Conservation (phyloP, 2,113 vertebrate species). For the Hemibagrus wyckioides region DNA sequence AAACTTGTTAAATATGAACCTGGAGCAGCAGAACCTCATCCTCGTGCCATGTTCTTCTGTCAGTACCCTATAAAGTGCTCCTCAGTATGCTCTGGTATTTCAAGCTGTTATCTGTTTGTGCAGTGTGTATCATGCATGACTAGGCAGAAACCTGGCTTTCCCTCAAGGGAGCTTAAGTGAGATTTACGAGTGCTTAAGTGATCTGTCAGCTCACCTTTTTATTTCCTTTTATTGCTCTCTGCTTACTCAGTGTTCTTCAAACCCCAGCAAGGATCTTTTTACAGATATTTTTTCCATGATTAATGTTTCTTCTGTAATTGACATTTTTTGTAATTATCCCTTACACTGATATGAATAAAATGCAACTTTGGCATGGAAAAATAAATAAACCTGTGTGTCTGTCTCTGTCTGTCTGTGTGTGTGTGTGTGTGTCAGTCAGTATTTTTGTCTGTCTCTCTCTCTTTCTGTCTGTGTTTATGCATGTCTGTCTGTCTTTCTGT, state of each 20-base stretch:
- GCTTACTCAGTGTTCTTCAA: constrained; percentile 32
- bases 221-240: constrained; percentile 44
- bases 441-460: neutral
- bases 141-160: constrained; percentile 31
- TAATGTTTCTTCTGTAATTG: neutral
- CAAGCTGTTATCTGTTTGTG: constrained; percentile 36
- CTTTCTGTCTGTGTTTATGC: too few relatives aligned
- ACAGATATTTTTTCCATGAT: neutral
- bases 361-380: constrained; percentile 12
- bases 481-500: neutral
- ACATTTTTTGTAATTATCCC: neutral
- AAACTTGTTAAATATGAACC: neutral
- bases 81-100: constrained; percentile 18
- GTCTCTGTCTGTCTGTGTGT: neutral
- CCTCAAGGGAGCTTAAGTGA: constrained; percentile 43
- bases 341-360: neutral
- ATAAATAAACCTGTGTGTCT: neutral
- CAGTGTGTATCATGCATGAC: constrained; percentile 35
- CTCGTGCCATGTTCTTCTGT: constrained; percentile 17
- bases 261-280: neutral
- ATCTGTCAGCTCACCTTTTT: constrained; percentile 48
- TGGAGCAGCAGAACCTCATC: neutral
- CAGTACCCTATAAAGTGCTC: constrained; percentile 29
- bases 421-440: neutral
- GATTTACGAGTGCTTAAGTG: constrained; percentile 54